Percentiles rank a stretch among this genome's conserved stretches.
Evolutionary conservation across 1,140 invertebrate species (phyloP).

Genomic region (Atopsyche davidsoni): DNA sequence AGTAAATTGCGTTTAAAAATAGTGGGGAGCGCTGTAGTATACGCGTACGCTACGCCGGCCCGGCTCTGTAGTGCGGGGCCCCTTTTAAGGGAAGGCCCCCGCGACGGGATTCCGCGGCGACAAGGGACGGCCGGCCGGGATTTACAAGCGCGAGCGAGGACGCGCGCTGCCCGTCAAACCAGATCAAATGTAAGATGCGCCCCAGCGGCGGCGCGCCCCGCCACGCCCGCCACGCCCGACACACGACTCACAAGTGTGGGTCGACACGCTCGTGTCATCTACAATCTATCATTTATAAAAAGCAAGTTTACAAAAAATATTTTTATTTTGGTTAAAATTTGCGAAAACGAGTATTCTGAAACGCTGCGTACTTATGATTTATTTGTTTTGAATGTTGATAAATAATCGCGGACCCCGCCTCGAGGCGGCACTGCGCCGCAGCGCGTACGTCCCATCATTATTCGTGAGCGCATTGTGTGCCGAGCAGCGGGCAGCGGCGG

Average conservation of each 20-base stretch:
- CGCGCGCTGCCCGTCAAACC: constrained; percentile 17
- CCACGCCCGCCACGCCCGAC: too few species aligned
- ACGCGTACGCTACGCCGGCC: background rate
- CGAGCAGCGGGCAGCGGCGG: constrained; percentile 1
- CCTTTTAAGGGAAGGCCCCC: constrained; percentile 1
- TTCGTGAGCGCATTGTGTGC: constrained; percentile 16
- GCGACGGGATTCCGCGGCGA: constrained; percentile 1
- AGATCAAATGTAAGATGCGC: constrained; percentile 10
- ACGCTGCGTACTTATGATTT: too few species aligned
- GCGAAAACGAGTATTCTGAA: too few species aligned
- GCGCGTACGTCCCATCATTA: constrained; percentile 16
- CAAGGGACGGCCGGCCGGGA: constrained; percentile 1
- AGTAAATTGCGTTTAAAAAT: too few species aligned
- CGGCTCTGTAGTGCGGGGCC: background rate
- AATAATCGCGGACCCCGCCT: background rate
- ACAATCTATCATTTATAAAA: too few species aligned
- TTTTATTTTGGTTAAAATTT: too few species aligned
- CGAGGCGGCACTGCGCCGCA: constrained; percentile 1
- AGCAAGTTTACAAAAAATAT: too few species aligned
- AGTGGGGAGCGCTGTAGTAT: background rate
- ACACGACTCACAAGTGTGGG: background rate
- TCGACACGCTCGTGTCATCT: too few species aligned
- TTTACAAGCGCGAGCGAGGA: constrained; percentile 3
- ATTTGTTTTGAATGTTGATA: background rate
- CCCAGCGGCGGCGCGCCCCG: too few species aligned